Evolutionary conservation across 2,797 vertebrate species (phyloP).

Genomic region (Myotis vivesi): DNA sequence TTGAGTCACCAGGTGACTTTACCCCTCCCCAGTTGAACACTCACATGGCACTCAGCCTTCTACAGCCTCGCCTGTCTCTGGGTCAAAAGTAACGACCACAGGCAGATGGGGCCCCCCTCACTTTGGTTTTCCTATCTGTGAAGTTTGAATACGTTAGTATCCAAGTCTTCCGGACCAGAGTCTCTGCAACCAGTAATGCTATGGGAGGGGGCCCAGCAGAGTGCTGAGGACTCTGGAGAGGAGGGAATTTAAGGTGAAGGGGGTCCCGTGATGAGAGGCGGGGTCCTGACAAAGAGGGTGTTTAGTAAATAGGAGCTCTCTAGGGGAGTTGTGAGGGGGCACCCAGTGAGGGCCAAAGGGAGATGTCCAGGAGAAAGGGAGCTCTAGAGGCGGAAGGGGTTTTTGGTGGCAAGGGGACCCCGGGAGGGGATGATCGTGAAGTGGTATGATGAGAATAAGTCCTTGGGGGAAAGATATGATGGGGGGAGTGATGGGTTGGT

Average conservation of each 20-base stretch:
- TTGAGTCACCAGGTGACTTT: constrained; percentile 76
- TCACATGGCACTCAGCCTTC: not conserved
- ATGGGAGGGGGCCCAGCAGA: not conserved
- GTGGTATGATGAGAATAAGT: not conserved
- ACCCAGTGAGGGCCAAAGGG: not conserved
- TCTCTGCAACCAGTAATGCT: not conserved
- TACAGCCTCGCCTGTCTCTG: not conserved
- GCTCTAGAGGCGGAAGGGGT: constrained; percentile 8
- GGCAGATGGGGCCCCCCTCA: not conserved
- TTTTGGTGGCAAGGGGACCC: not conserved
- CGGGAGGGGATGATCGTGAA: not conserved
- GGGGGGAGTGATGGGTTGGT: not conserved
- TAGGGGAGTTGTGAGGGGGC: not conserved
- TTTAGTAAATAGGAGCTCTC: not conserved
- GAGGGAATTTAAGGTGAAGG: not conserved
- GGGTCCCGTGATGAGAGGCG: not conserved
- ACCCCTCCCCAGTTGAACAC: constrained; percentile 75
- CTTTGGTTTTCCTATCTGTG: constrained; percentile 10
- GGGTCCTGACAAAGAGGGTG: not conserved
- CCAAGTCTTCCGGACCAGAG: not conserved
- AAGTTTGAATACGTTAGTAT: not conserved
- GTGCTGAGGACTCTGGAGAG: not conserved
- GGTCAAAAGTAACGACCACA: not conserved
- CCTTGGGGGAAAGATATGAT: not conserved
- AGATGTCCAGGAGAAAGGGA: not conserved